These are phyloP conservation scores for Prionace glauca DNA, from an alignment of 2,797 vertebrate genomes.

Conservation along the genomic window DNA sequence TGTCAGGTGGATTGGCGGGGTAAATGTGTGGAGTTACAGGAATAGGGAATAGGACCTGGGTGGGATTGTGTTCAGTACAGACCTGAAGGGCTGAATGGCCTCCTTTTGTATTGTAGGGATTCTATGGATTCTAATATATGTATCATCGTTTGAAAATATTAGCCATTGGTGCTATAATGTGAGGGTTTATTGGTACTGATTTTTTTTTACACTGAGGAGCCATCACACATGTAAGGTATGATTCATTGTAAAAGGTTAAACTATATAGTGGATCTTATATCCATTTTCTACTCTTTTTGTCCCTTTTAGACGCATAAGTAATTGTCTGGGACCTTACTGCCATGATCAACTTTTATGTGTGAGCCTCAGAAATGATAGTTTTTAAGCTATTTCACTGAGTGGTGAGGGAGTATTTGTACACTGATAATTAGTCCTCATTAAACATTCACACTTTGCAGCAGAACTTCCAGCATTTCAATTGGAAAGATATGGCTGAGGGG, in stretches of 20 bases:
- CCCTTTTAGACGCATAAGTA: background rate
- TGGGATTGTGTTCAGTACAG: too few relatives aligned
- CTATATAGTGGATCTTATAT: background rate
- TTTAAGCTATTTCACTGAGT: background rate
- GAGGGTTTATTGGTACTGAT: background rate
- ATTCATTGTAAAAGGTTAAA: background rate
- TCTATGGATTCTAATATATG: background rate
- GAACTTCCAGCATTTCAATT: background rate
- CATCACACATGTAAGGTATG: background rate
- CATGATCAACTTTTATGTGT: background rate
- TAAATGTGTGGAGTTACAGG: too few relatives aligned
- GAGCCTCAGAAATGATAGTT: background rate
- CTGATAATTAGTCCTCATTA: background rate
- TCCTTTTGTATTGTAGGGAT: too few relatives aligned
- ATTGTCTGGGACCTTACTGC: background rate
- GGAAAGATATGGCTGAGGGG: background rate
- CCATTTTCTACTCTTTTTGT: background rate
- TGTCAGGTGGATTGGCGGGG: too few relatives aligned
- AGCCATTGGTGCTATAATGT: background rate
- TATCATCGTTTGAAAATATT: background rate
- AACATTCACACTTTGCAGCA: background rate
- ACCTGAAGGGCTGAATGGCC: too few relatives aligned
- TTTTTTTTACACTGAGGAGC: background rate
- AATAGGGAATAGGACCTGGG: too few relatives aligned
- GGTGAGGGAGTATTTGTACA: background rate